Evolutionary conservation across 1,140 invertebrate genomes (phyloP).

Genomic region (Pseudoatta argentina): DNA sequence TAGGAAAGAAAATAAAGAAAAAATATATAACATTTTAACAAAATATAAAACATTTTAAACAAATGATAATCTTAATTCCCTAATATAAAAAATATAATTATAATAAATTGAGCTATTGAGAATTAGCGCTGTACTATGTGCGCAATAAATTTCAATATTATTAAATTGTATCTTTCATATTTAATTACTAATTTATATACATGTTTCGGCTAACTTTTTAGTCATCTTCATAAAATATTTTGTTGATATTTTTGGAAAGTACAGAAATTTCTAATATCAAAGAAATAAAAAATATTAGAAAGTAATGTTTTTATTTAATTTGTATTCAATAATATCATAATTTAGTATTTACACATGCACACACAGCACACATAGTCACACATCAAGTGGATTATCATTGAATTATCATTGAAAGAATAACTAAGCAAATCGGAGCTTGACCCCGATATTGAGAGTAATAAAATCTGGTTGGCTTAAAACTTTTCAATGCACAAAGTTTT

Average conservation of each 20-base stretch:
- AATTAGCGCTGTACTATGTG: too few species aligned
- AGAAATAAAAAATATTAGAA: neutral
- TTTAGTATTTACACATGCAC: neutral
- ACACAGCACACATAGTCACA: too few species aligned
- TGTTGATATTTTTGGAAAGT: neutral
- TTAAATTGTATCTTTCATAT: too few species aligned
- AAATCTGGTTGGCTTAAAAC: slow-evolving; percentile 7
- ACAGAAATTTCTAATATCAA: neutral
- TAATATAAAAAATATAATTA: too few species aligned
- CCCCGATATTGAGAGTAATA: neutral
- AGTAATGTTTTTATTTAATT: neutral
- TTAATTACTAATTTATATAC: too few species aligned
- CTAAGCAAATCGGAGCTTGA: neutral
- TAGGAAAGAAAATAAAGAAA: neutral
- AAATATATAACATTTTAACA: neutral
- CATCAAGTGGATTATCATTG: slow-evolving; percentile 4
- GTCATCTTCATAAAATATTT: neutral
- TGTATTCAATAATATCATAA: neutral
- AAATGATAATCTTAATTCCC: too few species aligned
- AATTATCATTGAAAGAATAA: slow-evolving; percentile 7
- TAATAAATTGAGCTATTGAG: too few species aligned
- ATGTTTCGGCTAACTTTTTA: too few species aligned
- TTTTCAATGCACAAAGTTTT: slow-evolving; percentile 29
- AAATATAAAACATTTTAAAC: neutral
- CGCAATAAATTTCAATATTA: too few species aligned